phyloP scores from a whole-genome alignment of 2,113 vertebrate genomes.

The Athene cunicularia region DNA sequence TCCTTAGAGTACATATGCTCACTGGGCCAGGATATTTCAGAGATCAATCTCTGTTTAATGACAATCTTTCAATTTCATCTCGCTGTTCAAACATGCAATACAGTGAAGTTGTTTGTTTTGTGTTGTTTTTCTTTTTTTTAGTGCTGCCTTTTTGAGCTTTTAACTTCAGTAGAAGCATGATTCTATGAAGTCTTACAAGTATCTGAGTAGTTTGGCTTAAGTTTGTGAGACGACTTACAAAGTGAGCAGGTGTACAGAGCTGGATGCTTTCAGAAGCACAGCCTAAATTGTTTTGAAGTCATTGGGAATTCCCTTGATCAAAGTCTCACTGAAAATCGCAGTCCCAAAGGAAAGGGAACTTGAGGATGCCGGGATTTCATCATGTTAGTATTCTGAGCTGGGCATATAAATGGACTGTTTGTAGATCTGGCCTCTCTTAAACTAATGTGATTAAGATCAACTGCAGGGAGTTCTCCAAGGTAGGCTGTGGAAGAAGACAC shows the following conservation, averaged over 20 bases:
- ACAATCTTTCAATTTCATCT: neutral
- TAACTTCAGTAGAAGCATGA: neutral
- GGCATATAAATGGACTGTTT: neutral
- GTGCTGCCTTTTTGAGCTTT: neutral
- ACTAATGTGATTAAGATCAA: neutral
- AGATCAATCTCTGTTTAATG: neutral
- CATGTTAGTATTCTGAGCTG: neutral
- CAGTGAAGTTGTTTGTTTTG: neutral
- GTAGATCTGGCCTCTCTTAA: neutral
- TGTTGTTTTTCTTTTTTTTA: neutral
- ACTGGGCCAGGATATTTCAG: neutral
- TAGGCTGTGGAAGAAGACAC: neutral
- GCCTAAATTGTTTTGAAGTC: neutral
- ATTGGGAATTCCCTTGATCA: neutral
- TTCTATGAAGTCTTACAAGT: fast-evolving
- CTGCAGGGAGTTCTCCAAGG: neutral
- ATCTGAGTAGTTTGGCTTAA: neutral
- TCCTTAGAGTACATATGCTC: neutral
- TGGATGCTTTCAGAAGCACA: neutral
- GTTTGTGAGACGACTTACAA: neutral
- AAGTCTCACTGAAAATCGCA: neutral
- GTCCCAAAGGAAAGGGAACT: neutral
- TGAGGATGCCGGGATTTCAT: neutral
- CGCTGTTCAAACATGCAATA: neutral
- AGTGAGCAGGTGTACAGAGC: neutral